phyloP scores from a whole-genome alignment of 2,888 invertebrate genomes.

The Physocephala rufipes region DNA sequence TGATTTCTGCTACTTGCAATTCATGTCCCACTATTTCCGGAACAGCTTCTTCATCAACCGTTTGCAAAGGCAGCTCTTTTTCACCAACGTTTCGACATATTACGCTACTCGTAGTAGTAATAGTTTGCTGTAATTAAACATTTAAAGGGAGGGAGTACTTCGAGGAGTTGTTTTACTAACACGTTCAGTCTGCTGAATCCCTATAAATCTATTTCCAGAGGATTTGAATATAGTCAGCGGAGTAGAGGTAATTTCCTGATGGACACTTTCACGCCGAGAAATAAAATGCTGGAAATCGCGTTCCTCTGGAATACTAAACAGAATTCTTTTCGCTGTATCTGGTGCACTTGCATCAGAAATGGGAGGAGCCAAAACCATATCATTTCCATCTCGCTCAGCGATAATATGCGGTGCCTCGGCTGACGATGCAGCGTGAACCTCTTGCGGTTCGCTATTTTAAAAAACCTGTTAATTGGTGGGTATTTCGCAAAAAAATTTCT shows the following conservation, averaged over 20 bases:
- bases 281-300: slow-evolving; percentile 19
- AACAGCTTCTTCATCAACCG: slow-evolving; percentile 13
- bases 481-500: background rate
- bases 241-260: slow-evolving; percentile 30
- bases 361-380: too few relatives aligned
- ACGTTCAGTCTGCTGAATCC: background rate
- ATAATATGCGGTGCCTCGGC: background rate
- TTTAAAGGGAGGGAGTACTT: background rate
- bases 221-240: background rate
- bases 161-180: background rate
- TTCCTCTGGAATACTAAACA: slow-evolving; percentile 37
- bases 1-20: background rate
- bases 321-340: background rate
- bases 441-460: background rate
- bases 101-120: too few relatives aligned
- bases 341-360: too few relatives aligned
- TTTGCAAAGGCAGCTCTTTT: background rate
- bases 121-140: too few relatives aligned
- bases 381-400: background rate
- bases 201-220: background rate
- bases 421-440: too few relatives aligned
- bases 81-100: too few relatives aligned
- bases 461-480: background rate
- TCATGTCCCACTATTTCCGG: background rate
- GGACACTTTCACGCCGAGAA: slow-evolving; percentile 4